A percentile compares a stretch with the other conserved stretches of the same genome.
Conservation (phyloP, 2,113 vertebrate species). For the Myocastor coypus region DNA sequence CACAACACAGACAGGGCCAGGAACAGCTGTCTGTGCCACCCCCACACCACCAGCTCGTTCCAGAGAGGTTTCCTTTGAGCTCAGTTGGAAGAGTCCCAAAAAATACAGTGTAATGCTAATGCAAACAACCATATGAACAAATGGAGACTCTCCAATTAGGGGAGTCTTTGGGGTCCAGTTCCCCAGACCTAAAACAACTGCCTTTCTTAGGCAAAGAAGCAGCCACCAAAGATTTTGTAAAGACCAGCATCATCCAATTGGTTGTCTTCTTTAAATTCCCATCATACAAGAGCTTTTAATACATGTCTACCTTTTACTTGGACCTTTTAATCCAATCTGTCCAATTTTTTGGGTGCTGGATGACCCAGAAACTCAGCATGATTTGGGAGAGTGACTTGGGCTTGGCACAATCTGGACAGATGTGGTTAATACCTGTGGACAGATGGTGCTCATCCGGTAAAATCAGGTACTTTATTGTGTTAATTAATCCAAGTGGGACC, state of each 20-base stretch:
- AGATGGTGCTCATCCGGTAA: conserved; percentile 79
- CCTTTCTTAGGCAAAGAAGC: not conserved
- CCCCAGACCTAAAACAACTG: not conserved
- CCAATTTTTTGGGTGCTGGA: conserved; percentile 58
- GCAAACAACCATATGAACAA: not conserved
- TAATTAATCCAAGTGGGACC: conserved; percentile 80
- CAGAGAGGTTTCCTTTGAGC: conserved; percentile 42
- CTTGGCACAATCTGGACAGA: conserved; percentile 75
- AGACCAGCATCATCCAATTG: not conserved
- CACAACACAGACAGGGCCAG: not conserved
- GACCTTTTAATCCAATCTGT: conserved; percentile 42
- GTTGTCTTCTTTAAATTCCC: not conserved
- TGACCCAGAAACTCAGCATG: conserved; percentile 74
- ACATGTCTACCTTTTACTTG: not conserved
- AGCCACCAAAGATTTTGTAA: not conserved
- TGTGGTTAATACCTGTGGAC: conserved; percentile 76
- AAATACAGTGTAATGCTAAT: conserved; percentile 53
- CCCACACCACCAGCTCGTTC: not conserved
- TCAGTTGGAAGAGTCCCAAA: conserved; percentile 62
- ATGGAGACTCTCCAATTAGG: not conserved
- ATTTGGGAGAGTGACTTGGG: conserved; percentile 62
- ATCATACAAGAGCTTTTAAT: not conserved
- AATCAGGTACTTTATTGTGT: conserved; percentile 77
- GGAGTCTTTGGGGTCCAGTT: not conserved
- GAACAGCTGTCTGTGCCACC: conserved; percentile 54